phyloP scores from a whole-genome alignment of 2,797 vertebrate species.

The Miichthys miiuy region DNA sequence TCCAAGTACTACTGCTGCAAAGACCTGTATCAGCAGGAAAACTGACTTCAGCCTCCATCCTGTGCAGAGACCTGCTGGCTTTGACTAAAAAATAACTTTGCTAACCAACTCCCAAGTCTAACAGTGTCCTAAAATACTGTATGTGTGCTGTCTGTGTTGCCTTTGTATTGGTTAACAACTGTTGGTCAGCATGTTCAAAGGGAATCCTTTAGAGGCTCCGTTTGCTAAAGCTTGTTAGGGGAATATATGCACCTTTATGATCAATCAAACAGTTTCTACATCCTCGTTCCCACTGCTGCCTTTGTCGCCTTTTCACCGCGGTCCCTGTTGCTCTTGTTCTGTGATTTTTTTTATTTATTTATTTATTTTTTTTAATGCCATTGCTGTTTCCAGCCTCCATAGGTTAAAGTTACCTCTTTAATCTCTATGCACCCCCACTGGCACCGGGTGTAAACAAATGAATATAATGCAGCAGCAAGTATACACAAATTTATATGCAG shows the following conservation, averaged over 20 bases:
- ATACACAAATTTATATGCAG: conserved; percentile 61
- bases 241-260: conserved; percentile 61
- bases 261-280: conserved; percentile 54
- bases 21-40: conserved; percentile 27
- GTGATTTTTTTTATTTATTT: conserved; percentile 48
- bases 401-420: conserved; percentile 63
- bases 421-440: conserved; percentile 50
- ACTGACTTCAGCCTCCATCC: conserved; percentile 9
- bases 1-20: conserved; percentile 30
- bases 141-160: conserved; percentile 19
- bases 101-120: conserved; percentile 27
- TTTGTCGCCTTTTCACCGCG: conserved; percentile 12
- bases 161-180: conserved; percentile 35
- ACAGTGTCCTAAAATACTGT: conserved; percentile 1
- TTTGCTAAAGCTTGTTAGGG: conserved; percentile 61
- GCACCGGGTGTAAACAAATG: conserved; percentile 55
- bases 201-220: conserved; percentile 33
- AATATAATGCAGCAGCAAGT: conserved; percentile 36
- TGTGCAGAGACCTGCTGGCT: conserved; percentile 38
- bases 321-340: conserved; percentile 36
- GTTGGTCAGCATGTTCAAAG: conserved; percentile 56
- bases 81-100: conserved; percentile 35
- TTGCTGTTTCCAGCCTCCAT: conserved; percentile 46
- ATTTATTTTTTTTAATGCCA: conserved; percentile 30
- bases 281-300: conserved; percentile 28